These are phyloP conservation scores for Monochamus alternatus DNA, from an alignment of 2,888 invertebrate species.

Conservation along the genomic window DNA sequence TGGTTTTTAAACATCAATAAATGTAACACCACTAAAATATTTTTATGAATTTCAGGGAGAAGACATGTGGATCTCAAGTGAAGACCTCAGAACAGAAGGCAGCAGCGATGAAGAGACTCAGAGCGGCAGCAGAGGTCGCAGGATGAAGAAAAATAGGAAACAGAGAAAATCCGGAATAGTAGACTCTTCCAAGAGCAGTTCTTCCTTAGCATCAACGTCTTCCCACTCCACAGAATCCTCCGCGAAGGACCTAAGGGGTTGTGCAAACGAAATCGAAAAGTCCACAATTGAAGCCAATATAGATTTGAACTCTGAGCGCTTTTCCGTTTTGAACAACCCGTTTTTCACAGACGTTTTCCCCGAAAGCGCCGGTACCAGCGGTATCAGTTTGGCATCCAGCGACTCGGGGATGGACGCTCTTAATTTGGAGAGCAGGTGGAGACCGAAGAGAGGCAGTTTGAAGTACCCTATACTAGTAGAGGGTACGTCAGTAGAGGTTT, in stretches of 20 bases:
- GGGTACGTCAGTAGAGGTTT: conserved; percentile 51
- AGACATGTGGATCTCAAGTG: conserved; percentile 70
- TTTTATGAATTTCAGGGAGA: conserved; percentile 63
- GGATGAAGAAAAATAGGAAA: conserved; percentile 23
- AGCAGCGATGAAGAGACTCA: conserved; percentile 66
- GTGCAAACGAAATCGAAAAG: background rate
- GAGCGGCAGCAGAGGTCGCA: conserved; percentile 8
- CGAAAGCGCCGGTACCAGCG: conserved; percentile 22
- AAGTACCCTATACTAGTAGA: conserved; percentile 63
- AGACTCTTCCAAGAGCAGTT: conserved; percentile 7
- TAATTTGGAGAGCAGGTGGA: conserved; percentile 61
- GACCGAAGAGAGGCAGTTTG: conserved; percentile 69
- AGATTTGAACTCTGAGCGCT: background rate
- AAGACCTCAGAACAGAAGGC: conserved; percentile 70
- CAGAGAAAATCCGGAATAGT: background rate
- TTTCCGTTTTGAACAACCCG: background rate
- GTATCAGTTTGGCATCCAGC: conserved; percentile 20
- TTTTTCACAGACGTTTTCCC: conserved; percentile 15
- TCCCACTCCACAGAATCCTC: background rate
- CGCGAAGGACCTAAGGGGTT: background rate
- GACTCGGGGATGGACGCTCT: conserved; percentile 38
- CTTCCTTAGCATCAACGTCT: background rate
- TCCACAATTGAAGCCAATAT: background rate
- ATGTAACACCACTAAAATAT: background rate
- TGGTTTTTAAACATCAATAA: too few species aligned